A percentile compares a stretch with the other conserved stretches of the same genome.
These are phyloP conservation scores for Netelia inedita DNA, from an alignment of 2,888 invertebrate species.

Conservation along the genomic window DNA sequence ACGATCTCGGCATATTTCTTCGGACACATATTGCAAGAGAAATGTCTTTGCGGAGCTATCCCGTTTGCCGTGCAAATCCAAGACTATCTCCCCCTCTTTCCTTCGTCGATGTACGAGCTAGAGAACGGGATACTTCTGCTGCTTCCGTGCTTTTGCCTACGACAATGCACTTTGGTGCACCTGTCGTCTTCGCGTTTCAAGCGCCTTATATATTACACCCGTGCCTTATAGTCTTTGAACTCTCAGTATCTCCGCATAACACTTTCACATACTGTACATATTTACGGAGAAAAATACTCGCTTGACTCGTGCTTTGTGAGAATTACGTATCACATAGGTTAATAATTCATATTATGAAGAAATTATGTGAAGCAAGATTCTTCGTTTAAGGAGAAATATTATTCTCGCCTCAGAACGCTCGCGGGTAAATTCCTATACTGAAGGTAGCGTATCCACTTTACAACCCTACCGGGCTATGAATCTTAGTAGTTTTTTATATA, in stretches of 20 bases:
- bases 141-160: constrained; percentile 69
- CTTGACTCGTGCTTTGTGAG: not conserved
- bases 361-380: too few species aligned
- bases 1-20: constrained; percentile 57
- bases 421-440: too few species aligned
- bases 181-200: constrained; percentile 70
- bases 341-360: not conserved
- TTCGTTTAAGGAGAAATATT: too few species aligned
- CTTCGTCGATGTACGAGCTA: not conserved
- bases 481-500: too few species aligned
- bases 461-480: too few species aligned
- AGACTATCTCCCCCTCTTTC: not conserved
- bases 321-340: not conserved
- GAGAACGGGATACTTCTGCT: constrained; percentile 20
- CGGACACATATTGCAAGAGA: constrained; percentile 63
- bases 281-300: constrained; percentile 1
- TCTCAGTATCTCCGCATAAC: constrained; percentile 21
- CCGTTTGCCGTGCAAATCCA: constrained; percentile 22
- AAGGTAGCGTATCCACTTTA: too few species aligned
- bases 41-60: constrained; percentile 56
- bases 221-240: constrained; percentile 19
- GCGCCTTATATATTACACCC: constrained; percentile 25
- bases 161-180: constrained; percentile 76
- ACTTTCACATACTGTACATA: not conserved
- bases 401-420: too few species aligned